Evolutionary conservation across 2,888 invertebrate genomes (phyloP).

Genomic region (Ptilodon capucinus): DNA sequence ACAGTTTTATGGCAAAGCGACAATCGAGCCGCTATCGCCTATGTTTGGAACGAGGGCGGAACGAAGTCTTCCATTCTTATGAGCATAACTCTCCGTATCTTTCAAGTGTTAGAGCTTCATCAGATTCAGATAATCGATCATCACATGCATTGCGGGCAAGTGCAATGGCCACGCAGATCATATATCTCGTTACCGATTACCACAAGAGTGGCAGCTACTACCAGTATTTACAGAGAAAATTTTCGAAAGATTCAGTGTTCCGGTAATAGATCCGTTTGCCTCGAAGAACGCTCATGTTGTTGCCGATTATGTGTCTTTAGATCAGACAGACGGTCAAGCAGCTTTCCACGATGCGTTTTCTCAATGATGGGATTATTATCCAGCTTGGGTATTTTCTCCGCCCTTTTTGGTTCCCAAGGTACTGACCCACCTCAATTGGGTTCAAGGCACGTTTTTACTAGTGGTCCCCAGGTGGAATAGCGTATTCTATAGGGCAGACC

Average conservation of each 20-base stretch:
- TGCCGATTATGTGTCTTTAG: constrained; percentile 11
- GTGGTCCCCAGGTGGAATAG: constrained; percentile 17
- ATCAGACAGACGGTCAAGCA: constrained; percentile 13
- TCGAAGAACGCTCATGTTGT: constrained; percentile 12
- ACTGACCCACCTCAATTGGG: no score
- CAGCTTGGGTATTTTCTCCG: constrained; percentile 27
- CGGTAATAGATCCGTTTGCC: constrained; percentile 21
- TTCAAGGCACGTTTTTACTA: constrained; percentile 6
- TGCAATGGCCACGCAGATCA: neutral
- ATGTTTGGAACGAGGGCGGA: constrained; percentile 14
- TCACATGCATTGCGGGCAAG: neutral
- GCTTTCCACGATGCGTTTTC: constrained; percentile 17
- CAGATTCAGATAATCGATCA: neutral
- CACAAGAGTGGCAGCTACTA: neutral
- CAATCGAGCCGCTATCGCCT: constrained; percentile 10
- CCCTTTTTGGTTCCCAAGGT: constrained; percentile 6
- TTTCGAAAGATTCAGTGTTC: constrained; percentile 14
- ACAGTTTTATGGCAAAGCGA: constrained; percentile 10
- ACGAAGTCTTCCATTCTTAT: constrained; percentile 4
- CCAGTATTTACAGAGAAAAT: neutral
- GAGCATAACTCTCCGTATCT: neutral
- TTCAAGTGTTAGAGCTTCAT: neutral
- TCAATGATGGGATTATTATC: constrained; percentile 14
- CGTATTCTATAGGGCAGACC: constrained; percentile 20
- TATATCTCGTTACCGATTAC: neutral